phyloP scores from a whole-genome alignment of 2,113 vertebrate species.

The Indri indri region DNA sequence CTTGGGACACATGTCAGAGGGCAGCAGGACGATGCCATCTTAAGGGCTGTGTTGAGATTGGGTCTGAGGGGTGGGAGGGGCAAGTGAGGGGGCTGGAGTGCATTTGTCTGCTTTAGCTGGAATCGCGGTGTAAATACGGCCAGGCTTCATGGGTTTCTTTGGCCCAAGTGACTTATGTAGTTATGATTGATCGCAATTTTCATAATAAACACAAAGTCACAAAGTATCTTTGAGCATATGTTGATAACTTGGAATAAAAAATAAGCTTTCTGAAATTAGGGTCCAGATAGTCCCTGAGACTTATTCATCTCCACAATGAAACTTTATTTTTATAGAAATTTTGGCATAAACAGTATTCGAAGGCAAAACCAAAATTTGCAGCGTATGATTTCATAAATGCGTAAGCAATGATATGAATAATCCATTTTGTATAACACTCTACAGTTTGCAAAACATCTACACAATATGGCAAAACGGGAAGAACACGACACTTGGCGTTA shows the following conservation, averaged over 20 bases:
- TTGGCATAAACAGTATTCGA: neutral
- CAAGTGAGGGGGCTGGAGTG: neutral
- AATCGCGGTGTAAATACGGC: neutral
- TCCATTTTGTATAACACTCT: neutral
- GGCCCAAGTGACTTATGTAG: neutral
- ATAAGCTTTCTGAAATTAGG: neutral
- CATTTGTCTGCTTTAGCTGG: neutral
- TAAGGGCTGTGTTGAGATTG: neutral
- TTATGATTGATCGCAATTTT: neutral
- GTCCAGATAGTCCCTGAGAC: neutral
- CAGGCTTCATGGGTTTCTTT: neutral
- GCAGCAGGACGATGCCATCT: neutral
- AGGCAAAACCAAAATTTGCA: neutral
- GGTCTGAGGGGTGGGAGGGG: neutral
- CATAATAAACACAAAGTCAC: neutral
- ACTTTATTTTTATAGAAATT: neutral
- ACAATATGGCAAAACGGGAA: neutral
- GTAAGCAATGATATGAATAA: neutral
- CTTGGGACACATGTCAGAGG: neutral
- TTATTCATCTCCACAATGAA: neutral
- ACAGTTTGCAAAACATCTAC: neutral
- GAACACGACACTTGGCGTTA: neutral
- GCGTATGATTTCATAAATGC: neutral
- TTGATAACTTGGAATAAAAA: neutral
- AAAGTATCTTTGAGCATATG: neutral